Evolutionary conservation across 2,888 invertebrate genomes (phyloP), one percentile per base, ranked within the genome.

Genomic region (Eurytoma adleriae): DNA sequence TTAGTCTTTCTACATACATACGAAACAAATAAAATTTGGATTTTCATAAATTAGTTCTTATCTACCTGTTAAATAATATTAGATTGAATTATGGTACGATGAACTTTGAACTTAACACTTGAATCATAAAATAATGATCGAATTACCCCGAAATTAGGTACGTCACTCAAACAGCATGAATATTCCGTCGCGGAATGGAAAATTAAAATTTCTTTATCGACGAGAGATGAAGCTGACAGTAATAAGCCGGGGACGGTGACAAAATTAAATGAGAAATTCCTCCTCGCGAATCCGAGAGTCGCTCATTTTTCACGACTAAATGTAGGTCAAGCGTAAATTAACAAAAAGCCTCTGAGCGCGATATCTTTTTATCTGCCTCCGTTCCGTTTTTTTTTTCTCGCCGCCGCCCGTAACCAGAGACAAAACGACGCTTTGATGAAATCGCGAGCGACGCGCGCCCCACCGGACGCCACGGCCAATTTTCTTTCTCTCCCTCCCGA

Each of bases 311-410:
- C 13, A 64, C 64, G 64, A 18, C 64, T 40, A n/a, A 12, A 64
- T 64, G 64, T 64, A 48, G 64, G 64, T 64, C 64, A 64, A 64
- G 64, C 64, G 64, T 64, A 64, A 64, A 64, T 64, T 64, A 18
- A 20, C 48, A 64, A 18, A 18, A 64, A 64, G n/a, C 16, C n/a
- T 30, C 30, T 30, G 10, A 27, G 30, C 40, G n/a, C 27, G n/a
- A 62, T 62, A 62, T 62, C 62, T 62, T 62, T 62, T 62, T 10
- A 40, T 40, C 40, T 40, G 7, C 40, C 40, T 40, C 10, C 40
- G 40, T 40, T 40, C 62, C 40, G 13, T 12, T 18, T 30, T 18
- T 40, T 48, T 2, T 64, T 48, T 40, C 18, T 40, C n/a, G n/a
- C n/a, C 40, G 18, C 40, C 30, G 2, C 62, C 2, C n/a, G n/a